Evolutionary conservation across 1,140 invertebrate genomes (phyloP).

Genomic region (Drosophila lowei): DNA sequence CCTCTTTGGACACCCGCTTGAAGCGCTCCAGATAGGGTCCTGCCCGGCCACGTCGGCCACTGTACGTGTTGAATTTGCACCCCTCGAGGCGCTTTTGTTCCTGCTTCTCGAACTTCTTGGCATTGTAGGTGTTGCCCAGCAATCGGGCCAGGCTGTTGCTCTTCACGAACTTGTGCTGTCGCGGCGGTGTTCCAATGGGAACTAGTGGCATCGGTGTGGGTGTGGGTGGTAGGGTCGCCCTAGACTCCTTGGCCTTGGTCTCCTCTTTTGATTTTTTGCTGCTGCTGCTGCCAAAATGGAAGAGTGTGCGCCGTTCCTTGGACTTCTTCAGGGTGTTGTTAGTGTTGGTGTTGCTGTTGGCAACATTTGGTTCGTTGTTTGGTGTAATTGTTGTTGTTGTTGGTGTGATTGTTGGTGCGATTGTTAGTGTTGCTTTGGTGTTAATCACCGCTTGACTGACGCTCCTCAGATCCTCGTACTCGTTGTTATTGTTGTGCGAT

Average conservation of each 20-base stretch:
- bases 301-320: constrained; percentile 70
- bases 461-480: constrained; percentile 60
- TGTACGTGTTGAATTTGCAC: constrained; percentile 74
- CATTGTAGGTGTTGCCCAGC: constrained; percentile 81
- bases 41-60: constrained; percentile 60
- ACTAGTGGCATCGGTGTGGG: constrained; percentile 45
- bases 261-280: constrained; percentile 40
- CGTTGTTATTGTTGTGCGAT: constrained; percentile 68
- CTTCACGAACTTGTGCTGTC: constrained; percentile 78
- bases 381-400: constrained; percentile 63
- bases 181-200: constrained; percentile 68
- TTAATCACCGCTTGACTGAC: constrained; percentile 51
- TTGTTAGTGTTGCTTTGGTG: constrained; percentile 51
- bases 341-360: constrained; percentile 24
- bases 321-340: constrained; percentile 59
- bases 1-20: constrained; percentile 76
- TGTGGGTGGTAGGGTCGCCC: constrained; percentile 20
- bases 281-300: constrained; percentile 63
- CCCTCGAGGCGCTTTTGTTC: constrained; percentile 63
- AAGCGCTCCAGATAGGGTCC: constrained; percentile 78
- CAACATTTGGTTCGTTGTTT: constrained; percentile 71
- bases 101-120: constrained; percentile 79
- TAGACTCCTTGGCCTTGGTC: neutral
- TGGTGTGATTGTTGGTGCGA: constrained; percentile 22
- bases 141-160: constrained; percentile 75